Base-by-base conservation (phyloP, 1,140 invertebrate species). In the Drosophila sulfurigaster region DNA sequence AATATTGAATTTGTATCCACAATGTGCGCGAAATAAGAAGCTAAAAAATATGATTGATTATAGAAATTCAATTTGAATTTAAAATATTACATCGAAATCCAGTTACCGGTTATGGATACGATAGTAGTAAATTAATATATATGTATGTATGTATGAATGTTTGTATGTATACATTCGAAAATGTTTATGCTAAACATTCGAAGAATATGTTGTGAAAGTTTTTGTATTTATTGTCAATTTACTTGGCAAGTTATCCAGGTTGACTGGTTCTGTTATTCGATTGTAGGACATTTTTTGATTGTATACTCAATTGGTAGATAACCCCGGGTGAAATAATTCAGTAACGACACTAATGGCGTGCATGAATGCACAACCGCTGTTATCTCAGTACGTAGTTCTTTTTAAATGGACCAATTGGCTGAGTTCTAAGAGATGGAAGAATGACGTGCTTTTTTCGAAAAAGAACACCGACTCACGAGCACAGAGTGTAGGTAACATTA, bases 261-360 rank as follows among this genome's bases (percentile, higher is more conserved):
- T 32, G 2, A 48, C 49, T 1, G 48, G 11, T 20, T 25, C 8
- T 45, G 49, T 38, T 49, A 74, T 74, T 2, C 71, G 71, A 41
- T 69, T 69, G 35, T 74, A 74, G 16, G 71, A 74, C 71, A 74
- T 74, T 25, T 38, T 45, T 52, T 5, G 5, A 32, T 6, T 25
- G 1, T 5, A 32, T 35, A 15, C 15, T 45, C 20, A 3, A 5
- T 20, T 46, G n/a, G 30, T 5, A 32, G 64, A 65, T 65, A 45
- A n/a, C 20, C 13, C 64, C 49, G 7, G 3, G 4, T 35, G 20
- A 35, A 59, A 16, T 2, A 13, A 11, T 4, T 30, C 3, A 11
- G 10, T 15, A 5, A 5, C 35, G 38, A 11, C 28, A n/a, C 25
- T 30, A 35, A 3, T 30, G 5, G 30, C 15, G 1, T 38, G 35